A percentile compares a stretch with the other conserved stretches of the same genome.
These are phyloP conservation scores for Pluvianellus socialis DNA, from an alignment of 2,113 vertebrate species.

Conservation along the genomic window DNA sequence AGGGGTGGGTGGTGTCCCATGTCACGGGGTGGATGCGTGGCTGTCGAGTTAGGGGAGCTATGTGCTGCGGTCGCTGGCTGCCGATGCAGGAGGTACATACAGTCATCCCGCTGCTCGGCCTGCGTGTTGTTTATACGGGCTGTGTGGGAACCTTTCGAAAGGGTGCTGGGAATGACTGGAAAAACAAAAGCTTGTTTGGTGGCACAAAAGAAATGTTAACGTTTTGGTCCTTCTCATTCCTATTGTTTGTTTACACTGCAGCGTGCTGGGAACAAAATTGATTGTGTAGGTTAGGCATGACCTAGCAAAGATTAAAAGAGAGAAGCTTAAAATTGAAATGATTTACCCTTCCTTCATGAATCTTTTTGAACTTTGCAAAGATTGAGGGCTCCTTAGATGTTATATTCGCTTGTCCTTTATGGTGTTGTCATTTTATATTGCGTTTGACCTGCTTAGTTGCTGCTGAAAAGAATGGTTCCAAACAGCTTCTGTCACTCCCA, in stretches of 20 bases:
- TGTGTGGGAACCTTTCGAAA: conserved; percentile 62
- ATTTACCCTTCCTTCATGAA: not conserved
- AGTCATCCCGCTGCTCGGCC: conserved; percentile 7
- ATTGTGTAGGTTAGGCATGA: not conserved
- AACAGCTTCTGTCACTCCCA: not conserved
- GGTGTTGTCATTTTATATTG: not conserved
- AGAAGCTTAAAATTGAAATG: not conserved
- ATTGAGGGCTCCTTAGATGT: not conserved
- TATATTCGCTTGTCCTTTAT: not conserved
- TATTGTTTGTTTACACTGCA: conserved; percentile 40
- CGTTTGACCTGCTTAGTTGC: not conserved
- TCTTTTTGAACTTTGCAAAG: not conserved
- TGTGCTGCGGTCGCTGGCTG: not conserved
- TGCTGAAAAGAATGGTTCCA: not conserved
- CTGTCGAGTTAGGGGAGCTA: not conserved
- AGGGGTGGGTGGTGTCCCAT: conserved; percentile 4
- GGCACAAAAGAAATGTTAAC: conserved; percentile 55
- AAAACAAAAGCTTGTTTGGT: conserved; percentile 57
- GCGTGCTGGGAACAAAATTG: conserved; percentile 19
- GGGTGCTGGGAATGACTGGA: conserved; percentile 43
- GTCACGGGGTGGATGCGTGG: not conserved
- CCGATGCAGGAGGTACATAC: not conserved
- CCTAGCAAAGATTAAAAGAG: not conserved
- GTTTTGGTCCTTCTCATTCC: conserved; percentile 25
- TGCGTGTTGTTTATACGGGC: not conserved